phyloP scores from a whole-genome alignment of 1,140 invertebrate species.

The Drosophila miranda region DNA sequence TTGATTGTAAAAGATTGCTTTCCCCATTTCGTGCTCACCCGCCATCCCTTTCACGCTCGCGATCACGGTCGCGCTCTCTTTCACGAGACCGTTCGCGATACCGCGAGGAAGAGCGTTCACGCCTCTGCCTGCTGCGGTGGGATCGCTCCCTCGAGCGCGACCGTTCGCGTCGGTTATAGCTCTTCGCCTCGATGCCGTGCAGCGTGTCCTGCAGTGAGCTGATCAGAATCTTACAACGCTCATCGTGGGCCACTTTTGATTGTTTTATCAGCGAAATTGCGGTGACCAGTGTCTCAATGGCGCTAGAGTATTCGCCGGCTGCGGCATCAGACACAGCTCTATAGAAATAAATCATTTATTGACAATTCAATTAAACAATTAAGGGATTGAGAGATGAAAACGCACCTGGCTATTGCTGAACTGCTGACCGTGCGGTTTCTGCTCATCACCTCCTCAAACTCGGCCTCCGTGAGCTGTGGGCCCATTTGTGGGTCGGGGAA shows the following conservation, averaged over 20 bases:
- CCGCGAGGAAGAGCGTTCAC: slow-evolving; percentile 91
- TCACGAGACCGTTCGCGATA: slow-evolving; percentile 88
- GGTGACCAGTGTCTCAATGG: slow-evolving; percentile 98
- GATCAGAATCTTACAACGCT: slow-evolving; percentile 98
- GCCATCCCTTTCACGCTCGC: slow-evolving; percentile 87
- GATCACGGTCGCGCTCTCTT: slow-evolving; percentile 87
- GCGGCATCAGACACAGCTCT: slow-evolving; percentile 98
- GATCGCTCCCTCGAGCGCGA: slow-evolving; percentile 90
- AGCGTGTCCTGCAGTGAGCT: slow-evolving; percentile 98
- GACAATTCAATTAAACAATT: slow-evolving; percentile 1
- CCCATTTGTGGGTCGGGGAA: slow-evolving; percentile 83
- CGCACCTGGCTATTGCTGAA: slow-evolving; percentile 92
- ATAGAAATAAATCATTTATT: background rate
- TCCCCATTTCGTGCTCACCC: slow-evolving; percentile 53
- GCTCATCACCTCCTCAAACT: slow-evolving; percentile 99
- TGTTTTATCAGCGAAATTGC: slow-evolving; percentile 99
- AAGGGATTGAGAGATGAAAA: background rate
- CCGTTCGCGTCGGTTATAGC: slow-evolving; percentile 83
- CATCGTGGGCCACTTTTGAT: slow-evolving; percentile 98
- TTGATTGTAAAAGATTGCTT: background rate
- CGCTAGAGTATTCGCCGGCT: slow-evolving; percentile 97
- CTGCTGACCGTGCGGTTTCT: slow-evolving; percentile 98
- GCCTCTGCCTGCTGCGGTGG: slow-evolving; percentile 87
- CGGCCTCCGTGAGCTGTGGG: slow-evolving; percentile 92
- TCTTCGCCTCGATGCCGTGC: slow-evolving; percentile 85